Percentiles rank a stretch among this genome's conserved stretches.
These are phyloP conservation scores for Haliaeetus leucogaster DNA, from an alignment of 2,113 vertebrate genomes.

Conservation along the genomic window DNA sequence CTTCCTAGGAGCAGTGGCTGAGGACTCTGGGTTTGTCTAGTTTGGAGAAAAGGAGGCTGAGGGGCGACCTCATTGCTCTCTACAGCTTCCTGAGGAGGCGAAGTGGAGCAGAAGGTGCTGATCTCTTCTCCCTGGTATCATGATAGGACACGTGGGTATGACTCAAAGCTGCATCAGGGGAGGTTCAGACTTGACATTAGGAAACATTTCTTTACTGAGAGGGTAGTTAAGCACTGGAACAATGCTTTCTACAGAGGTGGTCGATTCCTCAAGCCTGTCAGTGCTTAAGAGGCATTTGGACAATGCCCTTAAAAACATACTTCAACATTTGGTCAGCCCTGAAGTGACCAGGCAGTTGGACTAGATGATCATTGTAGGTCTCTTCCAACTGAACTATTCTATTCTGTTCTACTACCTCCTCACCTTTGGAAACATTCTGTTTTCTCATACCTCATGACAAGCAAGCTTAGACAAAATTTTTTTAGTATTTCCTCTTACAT, in stretches of 20 bases:
- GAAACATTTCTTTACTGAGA: not conserved
- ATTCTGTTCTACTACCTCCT: not conserved
- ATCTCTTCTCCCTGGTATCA: not conserved
- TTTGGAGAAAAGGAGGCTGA: not conserved
- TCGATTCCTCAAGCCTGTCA: not conserved
- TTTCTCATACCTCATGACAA: not conserved
- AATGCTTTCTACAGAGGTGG: not conserved
- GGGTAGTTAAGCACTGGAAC: not conserved
- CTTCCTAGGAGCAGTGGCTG: not conserved
- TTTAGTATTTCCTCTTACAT: not conserved
- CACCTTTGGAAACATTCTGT: not conserved
- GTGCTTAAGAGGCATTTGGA: not conserved
- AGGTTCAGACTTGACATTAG: not conserved
- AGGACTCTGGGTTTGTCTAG: not conserved
- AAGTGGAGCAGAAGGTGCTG: not conserved
- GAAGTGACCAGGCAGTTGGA: not conserved
- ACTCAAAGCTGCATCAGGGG: not conserved
- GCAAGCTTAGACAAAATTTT: not conserved
- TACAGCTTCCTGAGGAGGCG: not conserved
- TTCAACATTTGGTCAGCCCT: not conserved
- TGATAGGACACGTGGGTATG: fast-evolving
- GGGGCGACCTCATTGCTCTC: not conserved
- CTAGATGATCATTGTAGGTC: fast-evolving
- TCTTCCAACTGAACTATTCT: not conserved
- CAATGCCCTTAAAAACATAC: not conserved